Evolutionary conservation across 1,140 invertebrate species (phyloP), one percentile per base, ranked within the genome.

Genomic region (Anastatus disparis): DNA sequence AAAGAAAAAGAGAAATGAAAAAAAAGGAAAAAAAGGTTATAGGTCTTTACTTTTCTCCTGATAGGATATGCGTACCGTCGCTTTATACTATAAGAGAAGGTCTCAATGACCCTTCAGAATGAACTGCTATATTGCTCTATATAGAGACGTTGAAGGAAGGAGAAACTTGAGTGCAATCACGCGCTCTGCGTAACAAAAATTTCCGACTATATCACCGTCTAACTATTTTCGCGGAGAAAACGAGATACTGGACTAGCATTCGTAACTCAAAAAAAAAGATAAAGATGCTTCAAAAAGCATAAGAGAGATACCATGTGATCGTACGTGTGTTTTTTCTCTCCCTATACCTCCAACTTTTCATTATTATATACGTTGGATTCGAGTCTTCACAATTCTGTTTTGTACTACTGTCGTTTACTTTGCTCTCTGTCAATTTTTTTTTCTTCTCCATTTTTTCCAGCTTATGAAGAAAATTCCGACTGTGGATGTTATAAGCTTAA

Each of bases 51-150:
- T 77, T 78, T 75, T 73, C 78, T 75, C 69, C 77, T 75, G 74
- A 77, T 76, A 75, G 74, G 76, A n/a, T 58, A 59, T 22, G 22
- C 40, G 10, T 20, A 10, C 22, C 13, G 17, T 75, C 79, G 78
- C 20, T 74, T 72, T 77, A 76, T 72, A 76, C 78, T 80, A 84
- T 79, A n/a, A n/a, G 79, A 82, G 81, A 82, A 81, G 72, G 71
- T 71, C 82, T 85, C 82, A 78, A 86, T 85, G 82, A 72, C 81
- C 80, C 85, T 86, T 81, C n/a, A n/a, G 83, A 86, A 82, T 84
- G 80, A 79, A n/a, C 77, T 80, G 75, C 79, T 82, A 85, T 86
- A 86, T 86, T 85, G 83, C 85, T 76, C 74, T n/a, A n/a, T n/a
- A n/a, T n/a, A n/a, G 77, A 75, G 62, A 29, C 44, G 15, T n/a